These are phyloP conservation scores for Lipophrys pholis DNA, from an alignment of 2,113 vertebrate genomes.

Conservation along the genomic window DNA sequence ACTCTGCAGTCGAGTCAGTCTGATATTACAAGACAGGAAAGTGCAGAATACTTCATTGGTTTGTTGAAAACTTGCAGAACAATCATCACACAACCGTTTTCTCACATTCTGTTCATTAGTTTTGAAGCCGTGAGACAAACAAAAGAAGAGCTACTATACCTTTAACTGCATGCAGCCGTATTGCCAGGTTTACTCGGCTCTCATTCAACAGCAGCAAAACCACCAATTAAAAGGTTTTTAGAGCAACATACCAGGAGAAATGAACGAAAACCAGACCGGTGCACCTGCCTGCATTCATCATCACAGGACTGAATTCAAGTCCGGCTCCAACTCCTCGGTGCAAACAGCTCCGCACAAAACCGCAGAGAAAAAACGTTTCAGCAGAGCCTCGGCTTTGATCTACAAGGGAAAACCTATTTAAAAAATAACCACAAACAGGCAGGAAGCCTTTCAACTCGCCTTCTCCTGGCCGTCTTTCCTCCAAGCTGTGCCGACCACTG, in stretches of 20 bases:
- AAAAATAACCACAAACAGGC: conserved; percentile 47
- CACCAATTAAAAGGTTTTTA: neutral
- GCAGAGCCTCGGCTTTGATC: conserved; percentile 49
- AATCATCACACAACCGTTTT: too few relatives aligned
- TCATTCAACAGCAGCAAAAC: neutral
- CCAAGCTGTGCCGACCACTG: neutral
- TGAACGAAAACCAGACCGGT: too few relatives aligned
- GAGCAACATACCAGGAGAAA: too few relatives aligned
- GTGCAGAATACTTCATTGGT: too few relatives aligned
- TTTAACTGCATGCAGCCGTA: too few relatives aligned
- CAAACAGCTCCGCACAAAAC: neutral
- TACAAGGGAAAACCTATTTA: conserved; percentile 31
- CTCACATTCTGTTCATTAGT: too few relatives aligned
- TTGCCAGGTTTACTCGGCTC: neutral
- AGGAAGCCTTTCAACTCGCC: conserved; percentile 28
- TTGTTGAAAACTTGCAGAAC: too few relatives aligned
- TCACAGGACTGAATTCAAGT: conserved; percentile 5
- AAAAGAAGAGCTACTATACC: too few relatives aligned
- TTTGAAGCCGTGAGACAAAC: too few relatives aligned
- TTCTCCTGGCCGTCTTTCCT: neutral
- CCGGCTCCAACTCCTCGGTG: conserved; percentile 15
- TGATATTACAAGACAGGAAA: too few relatives aligned
- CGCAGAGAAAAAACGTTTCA: conserved; percentile 27
- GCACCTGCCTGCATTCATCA: neutral
- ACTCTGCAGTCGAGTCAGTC: too few relatives aligned